These are phyloP conservation scores for Onychostruthus taczanowskii DNA, from an alignment of 2,113 vertebrate genomes.

Conservation along the genomic window DNA sequence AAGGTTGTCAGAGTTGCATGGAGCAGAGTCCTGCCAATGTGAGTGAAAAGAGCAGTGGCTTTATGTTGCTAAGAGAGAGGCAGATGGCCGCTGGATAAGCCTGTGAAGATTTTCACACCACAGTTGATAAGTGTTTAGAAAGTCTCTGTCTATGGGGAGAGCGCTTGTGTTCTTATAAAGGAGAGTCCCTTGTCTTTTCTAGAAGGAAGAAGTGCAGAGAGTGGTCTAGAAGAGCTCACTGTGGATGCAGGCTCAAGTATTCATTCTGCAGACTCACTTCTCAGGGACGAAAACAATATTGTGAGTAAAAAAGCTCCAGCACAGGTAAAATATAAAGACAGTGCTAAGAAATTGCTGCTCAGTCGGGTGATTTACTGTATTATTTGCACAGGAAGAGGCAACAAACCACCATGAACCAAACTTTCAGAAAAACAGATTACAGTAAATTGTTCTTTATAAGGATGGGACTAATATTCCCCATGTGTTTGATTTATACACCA, in stretches of 20 bases:
- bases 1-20: background rate
- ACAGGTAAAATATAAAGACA: conserved; percentile 35
- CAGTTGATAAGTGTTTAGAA: background rate
- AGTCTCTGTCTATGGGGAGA: background rate
- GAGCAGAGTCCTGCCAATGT: background rate
- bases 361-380: conserved; percentile 21
- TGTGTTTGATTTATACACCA: conserved; percentile 13
- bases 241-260: background rate
- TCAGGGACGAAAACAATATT: background rate
- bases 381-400: conserved; percentile 38
- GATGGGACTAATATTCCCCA: conserved; percentile 22
- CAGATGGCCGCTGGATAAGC: accelerated
- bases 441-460: conserved; percentile 61
- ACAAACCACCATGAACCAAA: background rate
- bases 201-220: background rate
- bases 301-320: background rate
- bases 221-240: background rate
- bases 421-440: conserved; percentile 39
- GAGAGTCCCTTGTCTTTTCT: background rate
- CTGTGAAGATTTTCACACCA: background rate
- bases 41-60: background rate
- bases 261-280: background rate
- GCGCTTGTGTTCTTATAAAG: background rate
- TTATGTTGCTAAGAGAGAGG: background rate
- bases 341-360: background rate